These are phyloP conservation scores for Poeciliopsis gracilis DNA, from an alignment of 2,797 vertebrate species.

Conservation along the genomic window DNA sequence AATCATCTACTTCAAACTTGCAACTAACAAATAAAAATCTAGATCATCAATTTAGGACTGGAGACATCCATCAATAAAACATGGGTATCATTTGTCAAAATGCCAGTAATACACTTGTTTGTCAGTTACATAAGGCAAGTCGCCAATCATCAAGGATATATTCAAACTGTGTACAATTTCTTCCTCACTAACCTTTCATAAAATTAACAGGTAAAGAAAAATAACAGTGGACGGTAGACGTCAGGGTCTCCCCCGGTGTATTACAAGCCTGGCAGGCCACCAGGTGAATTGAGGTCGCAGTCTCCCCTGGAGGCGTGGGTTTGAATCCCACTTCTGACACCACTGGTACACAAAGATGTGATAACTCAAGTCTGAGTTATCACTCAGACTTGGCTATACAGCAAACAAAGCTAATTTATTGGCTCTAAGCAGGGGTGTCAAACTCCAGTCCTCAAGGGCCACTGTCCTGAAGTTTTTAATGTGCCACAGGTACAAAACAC, in stretches of 20 bases:
- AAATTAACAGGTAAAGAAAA: neutral
- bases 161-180: neutral
- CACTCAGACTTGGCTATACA: too few relatives aligned
- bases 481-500: too few relatives aligned
- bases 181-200: neutral
- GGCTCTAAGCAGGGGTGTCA: too few relatives aligned
- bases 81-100: neutral
- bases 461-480: too few relatives aligned
- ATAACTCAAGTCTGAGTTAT: too few relatives aligned
- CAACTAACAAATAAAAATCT: neutral
- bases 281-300: too few relatives aligned
- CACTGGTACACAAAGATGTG: too few relatives aligned
- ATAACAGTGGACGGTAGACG: neutral
- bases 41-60: neutral
- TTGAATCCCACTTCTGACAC: neutral
- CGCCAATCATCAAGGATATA: neutral
- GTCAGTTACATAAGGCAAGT: neutral
- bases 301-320: too few relatives aligned
- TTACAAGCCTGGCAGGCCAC: too few relatives aligned
- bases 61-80: neutral
- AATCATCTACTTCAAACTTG: neutral
- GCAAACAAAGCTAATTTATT: too few relatives aligned
- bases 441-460: too few relatives aligned
- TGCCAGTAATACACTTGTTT: neutral
- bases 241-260: neutral